Conservation (phyloP, 2,113 vertebrate genomes). For the Eulacestoma nigropectus region DNA sequence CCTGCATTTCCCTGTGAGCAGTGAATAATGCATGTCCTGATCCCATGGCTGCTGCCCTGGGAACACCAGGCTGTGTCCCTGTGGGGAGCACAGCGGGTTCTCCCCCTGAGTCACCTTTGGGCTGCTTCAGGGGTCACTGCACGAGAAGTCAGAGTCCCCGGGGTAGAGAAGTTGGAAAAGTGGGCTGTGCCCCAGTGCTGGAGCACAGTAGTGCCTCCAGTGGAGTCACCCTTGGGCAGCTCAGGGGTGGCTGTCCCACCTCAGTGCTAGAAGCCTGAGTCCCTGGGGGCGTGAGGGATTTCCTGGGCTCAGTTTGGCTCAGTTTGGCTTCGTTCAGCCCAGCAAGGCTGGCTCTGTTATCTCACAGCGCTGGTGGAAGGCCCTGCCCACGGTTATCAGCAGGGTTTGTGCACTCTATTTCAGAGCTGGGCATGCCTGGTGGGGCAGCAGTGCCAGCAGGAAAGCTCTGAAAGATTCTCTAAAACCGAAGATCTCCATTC, state of each 20-base stretch:
- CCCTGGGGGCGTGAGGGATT: neutral
- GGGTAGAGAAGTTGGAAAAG: neutral
- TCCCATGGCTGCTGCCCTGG: neutral
- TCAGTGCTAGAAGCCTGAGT: neutral
- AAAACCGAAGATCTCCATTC: neutral
- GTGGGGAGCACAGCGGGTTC: accelerated
- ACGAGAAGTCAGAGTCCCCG: neutral
- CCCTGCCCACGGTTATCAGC: neutral
- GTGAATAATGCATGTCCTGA: neutral
- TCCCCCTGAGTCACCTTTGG: neutral
- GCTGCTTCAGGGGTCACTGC: neutral
- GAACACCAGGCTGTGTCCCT: accelerated
- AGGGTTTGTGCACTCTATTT: neutral
- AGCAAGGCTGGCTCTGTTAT: neutral
- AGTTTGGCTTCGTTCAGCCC: neutral
- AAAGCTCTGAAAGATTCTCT: neutral
- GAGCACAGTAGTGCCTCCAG: accelerated
- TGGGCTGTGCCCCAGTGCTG: neutral
- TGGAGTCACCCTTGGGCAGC: neutral
- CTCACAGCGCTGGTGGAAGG: neutral
- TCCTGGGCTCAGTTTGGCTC: neutral
- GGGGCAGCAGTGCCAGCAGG: neutral
- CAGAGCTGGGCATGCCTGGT: accelerated
- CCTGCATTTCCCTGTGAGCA: neutral
- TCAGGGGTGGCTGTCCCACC: neutral